Base-by-base conservation (phyloP, 2,888 invertebrate species). In the Lithophane socia region DNA sequence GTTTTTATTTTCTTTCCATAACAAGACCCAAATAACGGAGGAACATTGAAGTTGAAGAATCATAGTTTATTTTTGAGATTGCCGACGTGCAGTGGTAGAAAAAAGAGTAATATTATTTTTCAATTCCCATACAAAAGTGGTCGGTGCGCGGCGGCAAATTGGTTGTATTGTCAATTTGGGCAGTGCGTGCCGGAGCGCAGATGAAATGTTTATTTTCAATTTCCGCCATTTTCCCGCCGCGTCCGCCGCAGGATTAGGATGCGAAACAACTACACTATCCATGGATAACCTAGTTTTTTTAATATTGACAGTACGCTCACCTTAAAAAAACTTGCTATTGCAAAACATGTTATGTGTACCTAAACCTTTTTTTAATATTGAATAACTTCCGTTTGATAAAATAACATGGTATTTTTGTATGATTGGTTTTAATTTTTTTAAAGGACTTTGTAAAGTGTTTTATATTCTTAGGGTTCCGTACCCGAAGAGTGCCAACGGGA, bases 201-300 rank as follows among this genome's bases (percentile, higher is more conserved):
- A 95, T 94, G 95, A 94, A 96, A 96, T 96, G 96, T 96, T 96
- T 96, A 96, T 96, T 96, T 96, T 96, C 96, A 96, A 96, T 96
- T 96, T 96, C 95, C 95, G 94, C 92, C 95, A 94, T 95, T 96
- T 96, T 94, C 95, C 94, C 92, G 92, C 93, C 93, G 93, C 94
- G 92, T 89, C 94, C 92, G 94, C 93, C 93, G 91, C 94, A 91
- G 95, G 95, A 96, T 96, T 96, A 96, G 95, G 94, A 92, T 91
- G 91, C 91, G 92, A 86, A 92, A 93, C 93, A 92, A 92, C 91
- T 88, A 86, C 91, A 92, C 93, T 93, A 91, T 92, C 89, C 73
- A 76, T 74, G 82, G 73, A 77, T 83, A 86, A 77, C 83, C 90
- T 90, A 91, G 90, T 91, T 91, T 90, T 91, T 89, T 79, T 75